phyloP scores from a whole-genome alignment of 2,113 vertebrate species.

The Strix uralensis region DNA sequence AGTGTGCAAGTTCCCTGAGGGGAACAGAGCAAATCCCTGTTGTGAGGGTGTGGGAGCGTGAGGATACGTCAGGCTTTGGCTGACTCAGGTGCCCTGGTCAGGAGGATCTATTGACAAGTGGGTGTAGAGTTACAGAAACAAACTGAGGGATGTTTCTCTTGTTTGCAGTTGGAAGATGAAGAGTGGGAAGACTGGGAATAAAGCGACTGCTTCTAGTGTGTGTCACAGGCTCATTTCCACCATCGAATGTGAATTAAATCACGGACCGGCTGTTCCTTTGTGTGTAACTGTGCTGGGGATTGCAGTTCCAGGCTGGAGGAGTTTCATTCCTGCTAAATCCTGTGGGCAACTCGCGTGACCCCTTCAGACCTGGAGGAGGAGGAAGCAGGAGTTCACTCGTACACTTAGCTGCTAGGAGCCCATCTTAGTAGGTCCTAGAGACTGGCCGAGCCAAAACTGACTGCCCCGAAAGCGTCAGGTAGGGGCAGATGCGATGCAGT shows the following conservation, averaged over 20 bases:
- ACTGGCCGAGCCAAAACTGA: not conserved
- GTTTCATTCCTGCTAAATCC: conserved; percentile 24
- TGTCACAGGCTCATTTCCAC: conserved; percentile 55
- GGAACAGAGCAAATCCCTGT: not conserved
- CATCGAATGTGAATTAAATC: conserved; percentile 42
- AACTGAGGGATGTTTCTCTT: not conserved
- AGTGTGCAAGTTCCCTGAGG: not conserved
- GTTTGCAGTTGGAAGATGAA: conserved; percentile 88
- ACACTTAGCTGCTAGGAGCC: not conserved
- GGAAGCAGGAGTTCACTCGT: not conserved
- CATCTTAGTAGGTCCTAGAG: not conserved
- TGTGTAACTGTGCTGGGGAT: conserved; percentile 58
- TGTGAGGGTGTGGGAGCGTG: not conserved
- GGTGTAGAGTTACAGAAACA: not conserved
- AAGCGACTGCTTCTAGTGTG: conserved; percentile 48
- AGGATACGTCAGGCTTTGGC: not conserved
- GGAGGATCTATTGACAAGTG: not conserved
- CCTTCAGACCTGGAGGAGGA: not conserved
- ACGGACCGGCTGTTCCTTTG: conserved; percentile 45
- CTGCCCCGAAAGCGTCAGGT: accelerated
- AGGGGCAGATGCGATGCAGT: not conserved
- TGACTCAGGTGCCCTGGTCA: not conserved
- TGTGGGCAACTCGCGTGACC: not conserved
- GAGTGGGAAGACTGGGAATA: conserved; percentile 99
- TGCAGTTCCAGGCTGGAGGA: conserved; percentile 45